These are phyloP conservation scores for Melanogrammus aeglefinus DNA, from an alignment of 2,797 vertebrate species.

Conservation along the genomic window DNA sequence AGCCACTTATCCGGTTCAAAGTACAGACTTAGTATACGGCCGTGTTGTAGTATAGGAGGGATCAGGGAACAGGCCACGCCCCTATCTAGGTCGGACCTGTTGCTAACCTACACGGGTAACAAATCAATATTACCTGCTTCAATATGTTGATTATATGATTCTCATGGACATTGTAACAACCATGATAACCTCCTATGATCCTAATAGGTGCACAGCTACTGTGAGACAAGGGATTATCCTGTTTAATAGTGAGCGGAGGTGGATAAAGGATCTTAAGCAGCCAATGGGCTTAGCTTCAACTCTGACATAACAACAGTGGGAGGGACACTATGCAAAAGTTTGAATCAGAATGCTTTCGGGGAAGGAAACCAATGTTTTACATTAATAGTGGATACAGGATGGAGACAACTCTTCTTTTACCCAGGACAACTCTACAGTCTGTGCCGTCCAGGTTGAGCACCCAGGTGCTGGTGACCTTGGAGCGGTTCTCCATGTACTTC, in stretches of 20 bases:
- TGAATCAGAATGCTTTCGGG: not conserved
- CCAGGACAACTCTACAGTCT: constrained; percentile 90
- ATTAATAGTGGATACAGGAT: not conserved
- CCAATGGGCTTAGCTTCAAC: constrained; percentile 49
- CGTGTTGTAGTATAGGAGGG: not conserved
- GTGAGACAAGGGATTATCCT: constrained; percentile 38
- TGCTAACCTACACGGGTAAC: not conserved
- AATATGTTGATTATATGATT: not conserved
- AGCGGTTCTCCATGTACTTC: constrained; percentile 93
- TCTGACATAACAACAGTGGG: constrained; percentile 18
- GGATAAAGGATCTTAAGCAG: constrained; percentile 35
- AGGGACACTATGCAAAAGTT: not conserved
- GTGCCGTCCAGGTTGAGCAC: constrained; percentile 84
- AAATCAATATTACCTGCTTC: not conserved
- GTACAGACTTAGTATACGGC: not conserved
- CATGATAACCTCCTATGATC: not conserved
- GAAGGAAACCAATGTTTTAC: too few species aligned
- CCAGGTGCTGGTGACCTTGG: constrained; percentile 95
- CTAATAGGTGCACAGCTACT: not conserved
- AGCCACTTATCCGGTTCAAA: not conserved
- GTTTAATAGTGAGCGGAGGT: constrained; percentile 25
- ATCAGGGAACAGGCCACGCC: not conserved
- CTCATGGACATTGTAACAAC: not conserved
- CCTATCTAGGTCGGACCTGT: not conserved
- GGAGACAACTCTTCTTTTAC: constrained; percentile 64